Percentiles rank a stretch among this genome's conserved stretches.
Conservation (phyloP, 35 echinoderm and acorn worm genomes). For the Ophiothrix spiculata region DNA sequence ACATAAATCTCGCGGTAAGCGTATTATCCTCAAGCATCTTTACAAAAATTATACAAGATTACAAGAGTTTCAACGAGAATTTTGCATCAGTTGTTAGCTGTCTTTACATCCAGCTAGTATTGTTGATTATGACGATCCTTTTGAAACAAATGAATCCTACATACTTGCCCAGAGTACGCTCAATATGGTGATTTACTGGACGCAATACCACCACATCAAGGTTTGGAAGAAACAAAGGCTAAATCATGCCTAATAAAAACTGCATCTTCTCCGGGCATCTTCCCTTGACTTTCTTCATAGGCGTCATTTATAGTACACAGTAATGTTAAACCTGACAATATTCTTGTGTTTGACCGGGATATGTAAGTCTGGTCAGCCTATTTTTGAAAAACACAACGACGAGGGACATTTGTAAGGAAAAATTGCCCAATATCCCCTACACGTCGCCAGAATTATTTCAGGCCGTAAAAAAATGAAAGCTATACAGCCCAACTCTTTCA, state of each 20-base stretch:
- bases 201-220: constrained; percentile 56
- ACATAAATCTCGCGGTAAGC: constrained; percentile 28
- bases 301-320: constrained; percentile 70
- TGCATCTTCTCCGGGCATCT: constrained; percentile 57
- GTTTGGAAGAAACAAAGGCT: constrained; percentile 64
- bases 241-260: constrained; percentile 64
- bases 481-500: constrained; percentile 55
- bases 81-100: constrained; percentile 38
- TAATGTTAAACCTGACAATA: constrained; percentile 78
- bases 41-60: constrained; percentile 30
- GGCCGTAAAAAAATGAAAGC: constrained; percentile 60
- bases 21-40: constrained; percentile 34
- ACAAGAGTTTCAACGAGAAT: constrained; percentile 46
- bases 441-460: constrained; percentile 67
- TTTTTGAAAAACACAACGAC: constrained; percentile 50
- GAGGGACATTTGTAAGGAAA: constrained; percentile 54
- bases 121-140: constrained; percentile 22
- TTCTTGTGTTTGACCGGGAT: constrained; percentile 69
- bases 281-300: constrained; percentile 65
- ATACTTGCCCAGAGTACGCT: constrained; percentile 58
- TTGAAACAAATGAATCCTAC: constrained; percentile 36
- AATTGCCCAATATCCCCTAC: constrained; percentile 47
- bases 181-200: constrained; percentile 71
- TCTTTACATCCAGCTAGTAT: constrained; percentile 45
- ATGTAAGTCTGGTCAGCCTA: constrained; percentile 56